These are phyloP conservation scores for Polyommatus iphigenia DNA, from an alignment of 2,888 invertebrate species.

Conservation along the genomic window DNA sequence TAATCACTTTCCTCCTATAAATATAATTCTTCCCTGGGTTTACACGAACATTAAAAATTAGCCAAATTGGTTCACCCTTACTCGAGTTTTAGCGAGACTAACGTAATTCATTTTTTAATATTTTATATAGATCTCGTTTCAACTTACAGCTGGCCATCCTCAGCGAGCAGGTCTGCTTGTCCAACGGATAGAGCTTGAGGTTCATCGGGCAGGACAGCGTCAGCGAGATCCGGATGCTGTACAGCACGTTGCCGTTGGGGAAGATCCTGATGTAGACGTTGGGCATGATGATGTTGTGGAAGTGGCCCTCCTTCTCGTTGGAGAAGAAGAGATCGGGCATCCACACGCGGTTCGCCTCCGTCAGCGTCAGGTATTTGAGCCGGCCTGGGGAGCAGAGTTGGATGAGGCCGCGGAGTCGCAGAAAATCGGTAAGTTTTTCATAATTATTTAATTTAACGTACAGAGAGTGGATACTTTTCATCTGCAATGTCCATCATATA, in stretches of 20 bases:
- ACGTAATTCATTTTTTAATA: too few relatives aligned
- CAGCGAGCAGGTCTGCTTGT: constrained; percentile 96
- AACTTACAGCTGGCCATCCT: constrained; percentile 98
- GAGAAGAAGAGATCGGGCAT: constrained; percentile 99
- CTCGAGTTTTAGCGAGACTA: too few relatives aligned
- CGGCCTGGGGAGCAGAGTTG: constrained; percentile 84
- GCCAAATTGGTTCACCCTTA: too few relatives aligned
- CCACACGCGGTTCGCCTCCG: constrained; percentile 97
- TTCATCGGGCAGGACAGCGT: constrained; percentile 99
- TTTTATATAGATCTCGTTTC: neutral
- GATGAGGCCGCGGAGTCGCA: too few relatives aligned
- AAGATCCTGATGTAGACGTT: constrained; percentile 98
- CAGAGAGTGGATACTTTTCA: too few relatives aligned
- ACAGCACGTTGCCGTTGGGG: constrained; percentile 95
- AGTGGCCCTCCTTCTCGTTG: constrained; percentile 98
- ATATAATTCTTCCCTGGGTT: too few relatives aligned
- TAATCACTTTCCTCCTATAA: too few relatives aligned
- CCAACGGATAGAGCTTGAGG: constrained; percentile 96
- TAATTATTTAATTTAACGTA: too few relatives aligned
- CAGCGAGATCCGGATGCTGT: constrained; percentile 98
- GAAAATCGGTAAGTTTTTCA: too few relatives aligned
- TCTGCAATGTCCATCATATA: too few relatives aligned
- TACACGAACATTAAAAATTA: too few relatives aligned
- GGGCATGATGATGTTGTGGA: constrained; percentile 98
- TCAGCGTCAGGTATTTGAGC: constrained; percentile 94